Base-by-base conservation (phyloP, 2,113 vertebrate genomes). In the Colaptes auratus region DNA sequence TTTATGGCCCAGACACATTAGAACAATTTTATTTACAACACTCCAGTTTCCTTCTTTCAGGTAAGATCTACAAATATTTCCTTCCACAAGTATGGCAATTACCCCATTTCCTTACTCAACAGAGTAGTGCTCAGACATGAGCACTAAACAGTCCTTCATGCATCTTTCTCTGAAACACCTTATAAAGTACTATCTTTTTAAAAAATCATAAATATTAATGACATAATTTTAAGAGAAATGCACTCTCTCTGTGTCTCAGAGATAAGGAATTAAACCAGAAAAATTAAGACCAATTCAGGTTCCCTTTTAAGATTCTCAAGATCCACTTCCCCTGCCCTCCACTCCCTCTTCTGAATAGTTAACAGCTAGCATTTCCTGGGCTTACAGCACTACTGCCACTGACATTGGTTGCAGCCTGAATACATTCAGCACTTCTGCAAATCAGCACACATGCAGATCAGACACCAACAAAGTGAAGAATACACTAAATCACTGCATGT, bases 401-500 rank as follows among this genome's bases (percentile, higher is more conserved):
- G 53, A n/a, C 42, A 39, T 15, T 13, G 31, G 27, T 1, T n/a
- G 21, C 50, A 70, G 46, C 31, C 44, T 8, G 24, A 69, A 60
- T 12, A 14, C 18, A 7, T 10, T 39, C 27, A 52, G 31, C 36
- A 10, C 35, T 52, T 61, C 44, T 35, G 35, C 28, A 74, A 52
- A 56, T 8, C 9, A n/a, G 36, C 50, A 60, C 59, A 24, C 10
- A 8, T 5, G 20, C 42, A 65, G 78, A 60, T 42, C 77, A 52
- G 66, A 60, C 61, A 73, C 15, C 59, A 21, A 3, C 10, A 20
- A 23, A 50, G 33, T 25, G 44, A 76, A 59, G 33, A 73, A 46
- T 18, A 31, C 15, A 3, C 12, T 19, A 19, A 7, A 35, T 42
- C 70, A 20, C 2, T 20, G 13, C 0, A 0, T 9, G 42, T 8